These are phyloP conservation scores for Oscheius onirici DNA, from an alignment of 2,888 invertebrate genomes.

Conservation along the genomic window DNA sequence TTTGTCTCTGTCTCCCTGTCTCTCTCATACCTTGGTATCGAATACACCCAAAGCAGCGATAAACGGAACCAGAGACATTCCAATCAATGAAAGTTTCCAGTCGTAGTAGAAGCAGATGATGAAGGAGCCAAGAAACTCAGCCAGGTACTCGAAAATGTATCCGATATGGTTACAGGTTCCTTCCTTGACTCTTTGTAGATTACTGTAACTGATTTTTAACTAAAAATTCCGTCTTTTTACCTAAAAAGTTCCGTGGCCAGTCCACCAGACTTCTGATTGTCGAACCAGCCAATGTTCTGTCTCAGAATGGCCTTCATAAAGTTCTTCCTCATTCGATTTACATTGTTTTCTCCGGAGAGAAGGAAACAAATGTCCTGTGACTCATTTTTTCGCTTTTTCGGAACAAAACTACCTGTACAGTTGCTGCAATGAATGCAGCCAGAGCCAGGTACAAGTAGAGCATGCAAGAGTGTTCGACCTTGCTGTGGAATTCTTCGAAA, in stretches of 20 bases:
- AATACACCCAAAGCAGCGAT: conserved; percentile 33
- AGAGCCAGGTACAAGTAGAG: neutral
- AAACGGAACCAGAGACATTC: conserved; percentile 69
- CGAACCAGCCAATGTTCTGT: conserved; percentile 74
- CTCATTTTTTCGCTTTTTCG: conserved; percentile 73
- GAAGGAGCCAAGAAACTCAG: conserved; percentile 40
- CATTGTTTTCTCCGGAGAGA: conserved; percentile 73
- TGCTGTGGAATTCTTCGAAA: conserved; percentile 14
- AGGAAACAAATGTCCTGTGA: conserved; percentile 72
- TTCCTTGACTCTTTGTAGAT: conserved; percentile 63
- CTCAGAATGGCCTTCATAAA: conserved; percentile 71
- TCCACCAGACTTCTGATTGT: conserved; percentile 73
- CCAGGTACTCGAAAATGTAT: conserved; percentile 52
- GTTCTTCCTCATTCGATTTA: conserved; percentile 72
- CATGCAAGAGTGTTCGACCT: conserved; percentile 6
- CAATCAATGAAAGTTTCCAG: conserved; percentile 66
- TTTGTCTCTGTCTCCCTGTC: neutral
- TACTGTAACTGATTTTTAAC: conserved; percentile 40
- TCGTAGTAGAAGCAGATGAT: conserved; percentile 57
- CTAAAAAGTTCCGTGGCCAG: conserved; percentile 74
- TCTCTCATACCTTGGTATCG: conserved; percentile 19
- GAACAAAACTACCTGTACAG: neutral
- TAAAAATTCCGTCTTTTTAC: conserved; percentile 66
- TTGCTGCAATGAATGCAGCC: neutral
- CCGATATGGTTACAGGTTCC: conserved; percentile 66